Conservation (phyloP, 2,888 invertebrate genomes). For the Druceiella hillmani region DNA sequence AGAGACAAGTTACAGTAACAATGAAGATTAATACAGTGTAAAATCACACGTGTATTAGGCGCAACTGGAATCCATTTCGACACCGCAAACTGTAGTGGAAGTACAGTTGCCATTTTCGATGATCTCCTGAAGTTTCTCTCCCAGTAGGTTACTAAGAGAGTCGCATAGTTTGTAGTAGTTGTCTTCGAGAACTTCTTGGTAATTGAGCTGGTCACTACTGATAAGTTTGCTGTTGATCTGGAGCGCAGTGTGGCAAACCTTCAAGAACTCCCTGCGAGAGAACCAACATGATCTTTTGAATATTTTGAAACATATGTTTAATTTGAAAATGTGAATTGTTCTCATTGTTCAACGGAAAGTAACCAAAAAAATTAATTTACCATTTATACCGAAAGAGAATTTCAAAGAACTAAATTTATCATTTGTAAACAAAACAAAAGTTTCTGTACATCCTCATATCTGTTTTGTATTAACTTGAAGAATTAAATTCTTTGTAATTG, state of each 20-base stretch:
- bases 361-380: too few species aligned
- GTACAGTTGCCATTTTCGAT: conserved; percentile 71
- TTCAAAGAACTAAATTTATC: too few species aligned
- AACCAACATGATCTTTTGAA: too few species aligned
- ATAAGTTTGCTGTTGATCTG: conserved; percentile 87
- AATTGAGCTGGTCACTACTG: conserved; percentile 83
- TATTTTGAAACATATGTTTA: too few species aligned
- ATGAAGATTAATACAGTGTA: conserved; percentile 8
- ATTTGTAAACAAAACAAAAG: too few species aligned
- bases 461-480: too few species aligned
- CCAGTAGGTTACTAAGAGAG: conserved; percentile 66
- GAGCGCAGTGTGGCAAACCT: conserved; percentile 84
- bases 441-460: too few species aligned
- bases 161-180: conserved; percentile 84
- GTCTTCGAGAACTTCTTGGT: conserved; percentile 81
- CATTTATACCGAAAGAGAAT: too few species aligned
- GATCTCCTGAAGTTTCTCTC: conserved; percentile 61
- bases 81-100: conserved; percentile 75
- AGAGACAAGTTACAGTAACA: too few species aligned
- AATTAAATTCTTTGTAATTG: too few species aligned
- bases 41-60: conserved; percentile 46
- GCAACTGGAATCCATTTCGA: conserved; percentile 74
- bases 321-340: too few species aligned
- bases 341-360: too few species aligned
- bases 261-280: conserved; percentile 76